These are phyloP conservation scores for Fukomys damarensis DNA, from an alignment of 2,113 vertebrate species.

Conservation along the genomic window DNA sequence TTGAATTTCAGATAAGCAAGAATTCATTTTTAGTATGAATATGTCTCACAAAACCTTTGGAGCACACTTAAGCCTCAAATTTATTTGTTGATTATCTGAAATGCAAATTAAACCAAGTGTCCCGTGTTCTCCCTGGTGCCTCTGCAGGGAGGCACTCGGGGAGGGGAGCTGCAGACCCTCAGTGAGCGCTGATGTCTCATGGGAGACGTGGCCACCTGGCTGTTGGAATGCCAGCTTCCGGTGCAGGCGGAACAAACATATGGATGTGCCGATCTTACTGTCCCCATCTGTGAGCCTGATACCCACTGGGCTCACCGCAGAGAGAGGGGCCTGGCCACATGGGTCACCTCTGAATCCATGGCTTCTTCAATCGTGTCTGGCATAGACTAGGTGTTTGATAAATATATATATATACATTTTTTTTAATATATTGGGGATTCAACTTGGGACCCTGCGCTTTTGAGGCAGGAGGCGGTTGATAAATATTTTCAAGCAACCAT, in stretches of 20 bases:
- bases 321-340: not conserved
- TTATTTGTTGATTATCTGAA: not conserved
- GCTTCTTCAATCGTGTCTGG: fast-evolving
- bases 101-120: not conserved
- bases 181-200: not conserved
- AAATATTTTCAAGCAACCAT: fast-evolving
- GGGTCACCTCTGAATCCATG: too few species aligned
- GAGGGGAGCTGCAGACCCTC: not conserved
- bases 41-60: not conserved
- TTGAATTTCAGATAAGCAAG: not conserved
- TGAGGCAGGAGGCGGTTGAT: too few species aligned
- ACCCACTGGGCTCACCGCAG: fast-evolving
- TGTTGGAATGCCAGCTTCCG: not conserved
- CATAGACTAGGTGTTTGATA: too few species aligned
- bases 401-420: too few species aligned
- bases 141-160: not conserved
- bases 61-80: too few species aligned
- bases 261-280: fast-evolving
- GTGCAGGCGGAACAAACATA: not conserved
- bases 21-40: not conserved
- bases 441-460: too few species aligned
- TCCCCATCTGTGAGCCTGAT: fast-evolving
- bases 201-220: not conserved
- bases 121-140: not conserved
- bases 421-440: too few species aligned